Percentiles rank a stretch among this genome's conserved stretches.
Evolutionary conservation across 2,797 vertebrate genomes (phyloP).

Genomic region (Phrynocephalus guinanensis): DNA sequence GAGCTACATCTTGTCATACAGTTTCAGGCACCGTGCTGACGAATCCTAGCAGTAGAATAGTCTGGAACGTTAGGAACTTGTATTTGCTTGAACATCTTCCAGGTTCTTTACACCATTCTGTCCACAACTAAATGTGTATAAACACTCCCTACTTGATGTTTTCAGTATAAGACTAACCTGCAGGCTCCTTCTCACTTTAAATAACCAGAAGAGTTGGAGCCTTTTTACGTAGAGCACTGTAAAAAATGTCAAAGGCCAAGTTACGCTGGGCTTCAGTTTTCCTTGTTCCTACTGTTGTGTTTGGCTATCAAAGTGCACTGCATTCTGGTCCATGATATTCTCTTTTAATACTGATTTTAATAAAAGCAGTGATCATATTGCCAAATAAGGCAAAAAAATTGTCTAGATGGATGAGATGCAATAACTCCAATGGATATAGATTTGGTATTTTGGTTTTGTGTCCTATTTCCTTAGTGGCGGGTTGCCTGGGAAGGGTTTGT

Average conservation of each 20-base stretch:
- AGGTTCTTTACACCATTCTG: background rate
- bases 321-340: background rate
- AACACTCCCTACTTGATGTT: background rate
- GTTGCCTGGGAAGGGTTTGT: background rate
- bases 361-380: background rate
- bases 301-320: background rate
- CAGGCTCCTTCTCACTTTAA: background rate
- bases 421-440: background rate
- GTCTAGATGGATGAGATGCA: background rate
- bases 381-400: background rate
- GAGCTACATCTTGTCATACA: background rate
- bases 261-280: background rate
- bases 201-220: background rate
- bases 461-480: background rate
- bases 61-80: background rate
- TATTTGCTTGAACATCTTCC: background rate
- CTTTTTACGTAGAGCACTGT: background rate
- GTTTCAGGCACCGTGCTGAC: slow-evolving; percentile 5
- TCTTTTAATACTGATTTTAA: background rate
- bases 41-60: background rate
- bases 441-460: background rate
- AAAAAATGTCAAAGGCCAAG: background rate
- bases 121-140: slow-evolving; percentile 4
- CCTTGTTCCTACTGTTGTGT: background rate
- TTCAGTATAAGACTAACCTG: background rate